phyloP scores from a whole-genome alignment of 1,140 invertebrate genomes.

The Apocrypta bakeri region DNA sequence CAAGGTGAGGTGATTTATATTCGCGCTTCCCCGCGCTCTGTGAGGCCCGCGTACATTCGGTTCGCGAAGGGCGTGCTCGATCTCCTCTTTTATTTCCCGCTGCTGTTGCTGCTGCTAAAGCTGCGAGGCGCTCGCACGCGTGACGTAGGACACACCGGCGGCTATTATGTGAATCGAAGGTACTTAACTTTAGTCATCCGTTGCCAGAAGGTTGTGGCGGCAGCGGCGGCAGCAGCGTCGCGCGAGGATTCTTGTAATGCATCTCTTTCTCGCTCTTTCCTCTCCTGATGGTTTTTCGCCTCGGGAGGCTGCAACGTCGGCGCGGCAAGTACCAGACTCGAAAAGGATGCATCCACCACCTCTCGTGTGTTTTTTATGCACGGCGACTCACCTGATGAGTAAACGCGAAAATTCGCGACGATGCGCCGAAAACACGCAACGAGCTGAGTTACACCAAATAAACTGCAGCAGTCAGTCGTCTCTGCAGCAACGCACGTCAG shows the following conservation, averaged over 20 bases:
- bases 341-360: background rate
- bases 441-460: too few species aligned
- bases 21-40: conserved; percentile 62
- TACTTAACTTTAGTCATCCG: conserved; percentile 53
- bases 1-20: conserved; percentile 67
- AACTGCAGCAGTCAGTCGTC: too few species aligned
- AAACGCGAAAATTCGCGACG: conserved; percentile 17
- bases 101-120: background rate
- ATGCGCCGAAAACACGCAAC: conserved; percentile 26
- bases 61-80: conserved; percentile 47
- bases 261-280: background rate
- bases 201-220: background rate
- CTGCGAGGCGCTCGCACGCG: background rate
- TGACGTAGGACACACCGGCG: conserved; percentile 27
- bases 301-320: background rate
- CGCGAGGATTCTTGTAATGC: conserved; percentile 20
- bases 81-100: conserved; percentile 25
- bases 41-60: conserved; percentile 58
- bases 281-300: background rate
- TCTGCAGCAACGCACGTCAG: background rate
- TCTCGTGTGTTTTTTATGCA: conserved; percentile 3
- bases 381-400: conserved; percentile 1
- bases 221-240: too few species aligned
- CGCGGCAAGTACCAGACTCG: background rate
- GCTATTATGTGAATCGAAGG: conserved; percentile 47